Evolutionary conservation across 2,797 vertebrate genomes (phyloP), one percentile per base, ranked within the genome.

Genomic region (Rhyacichthys aspro): DNA sequence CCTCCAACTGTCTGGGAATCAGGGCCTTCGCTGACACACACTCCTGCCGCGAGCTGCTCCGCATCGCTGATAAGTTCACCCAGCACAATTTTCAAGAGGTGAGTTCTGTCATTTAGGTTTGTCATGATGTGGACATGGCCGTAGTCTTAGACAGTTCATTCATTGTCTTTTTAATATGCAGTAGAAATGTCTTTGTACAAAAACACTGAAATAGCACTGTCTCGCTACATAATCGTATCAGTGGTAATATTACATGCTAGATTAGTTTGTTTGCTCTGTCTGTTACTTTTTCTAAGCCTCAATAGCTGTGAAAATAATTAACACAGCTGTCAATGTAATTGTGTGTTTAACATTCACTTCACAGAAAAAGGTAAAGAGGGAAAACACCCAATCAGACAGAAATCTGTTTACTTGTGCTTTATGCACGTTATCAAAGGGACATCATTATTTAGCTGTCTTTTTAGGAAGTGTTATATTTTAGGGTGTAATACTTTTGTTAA

Each of bases 41-140:
- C 84, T 98, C 98, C 1, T 99, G 98, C 74, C 93, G 97, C 0
- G 98, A 99, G 56, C 90, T 99, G 72, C 93, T 99, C 59, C 93
- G 98, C 68, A 98, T 99, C 32, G 98, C 98, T 8, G 98, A 99
- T 90, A 99, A 99, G 80, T 99, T 99, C 86, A 99, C 98, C 0
- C 98, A 99, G 68, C 97, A 99, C 88, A 99, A 99, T 81, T 99
- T 99, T 78, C 98, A 99, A 80, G 98, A 99, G 95, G 97, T 99
- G 38, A 10, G 19, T 18, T 17, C 14, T 41, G 12, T 23, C 38
- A 15, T 55, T 55, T 32, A 32, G 19, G 14, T 19, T 39, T 17
- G 38, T 39, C 17, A 11, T 7, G 33, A 5, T 8, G 7, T 15
- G 3, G 16, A 16, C 8, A 16, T 9, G n/a, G n/a, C 42, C 1